These are phyloP conservation scores for Enteromius thamalakanensis DNA, from an alignment of 2,797 vertebrate species.

Conservation along the genomic window DNA sequence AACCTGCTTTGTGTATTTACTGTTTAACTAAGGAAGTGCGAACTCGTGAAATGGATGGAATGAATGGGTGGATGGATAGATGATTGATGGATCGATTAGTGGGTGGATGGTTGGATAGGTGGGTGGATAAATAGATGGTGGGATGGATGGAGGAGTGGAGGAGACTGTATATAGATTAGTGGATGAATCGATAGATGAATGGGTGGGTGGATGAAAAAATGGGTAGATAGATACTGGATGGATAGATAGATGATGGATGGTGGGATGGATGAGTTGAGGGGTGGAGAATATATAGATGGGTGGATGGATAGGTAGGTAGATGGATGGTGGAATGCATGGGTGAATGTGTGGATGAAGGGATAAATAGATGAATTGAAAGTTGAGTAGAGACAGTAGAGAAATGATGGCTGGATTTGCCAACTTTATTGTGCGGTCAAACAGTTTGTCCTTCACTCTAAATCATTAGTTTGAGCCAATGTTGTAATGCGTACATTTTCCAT, in stretches of 20 bases:
- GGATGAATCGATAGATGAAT: background rate
- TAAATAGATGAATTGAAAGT: background rate
- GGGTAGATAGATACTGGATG: background rate
- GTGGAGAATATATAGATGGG: no score
- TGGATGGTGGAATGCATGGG: background rate
- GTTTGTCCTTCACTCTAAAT: background rate
- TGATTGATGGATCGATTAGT: background rate
- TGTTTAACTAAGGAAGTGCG: no score
- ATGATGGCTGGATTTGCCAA: background rate
- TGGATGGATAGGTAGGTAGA: no score
- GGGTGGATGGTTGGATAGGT: background rate
- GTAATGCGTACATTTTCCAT: background rate
- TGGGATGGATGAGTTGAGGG: no score
- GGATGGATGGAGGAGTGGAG: background rate
- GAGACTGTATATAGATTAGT: no score
- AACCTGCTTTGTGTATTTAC: no score
- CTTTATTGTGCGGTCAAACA: background rate
- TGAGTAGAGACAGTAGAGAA: no score
- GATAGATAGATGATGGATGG: no score
- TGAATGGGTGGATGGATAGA: background rate
- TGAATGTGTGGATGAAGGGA: no score
- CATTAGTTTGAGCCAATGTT: background rate
- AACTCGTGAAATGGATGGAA: background rate
- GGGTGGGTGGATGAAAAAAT: background rate
- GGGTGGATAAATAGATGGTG: background rate